Conservation (phyloP, 2,113 vertebrate genomes). For the Dasypus novemcinctus region DNA sequence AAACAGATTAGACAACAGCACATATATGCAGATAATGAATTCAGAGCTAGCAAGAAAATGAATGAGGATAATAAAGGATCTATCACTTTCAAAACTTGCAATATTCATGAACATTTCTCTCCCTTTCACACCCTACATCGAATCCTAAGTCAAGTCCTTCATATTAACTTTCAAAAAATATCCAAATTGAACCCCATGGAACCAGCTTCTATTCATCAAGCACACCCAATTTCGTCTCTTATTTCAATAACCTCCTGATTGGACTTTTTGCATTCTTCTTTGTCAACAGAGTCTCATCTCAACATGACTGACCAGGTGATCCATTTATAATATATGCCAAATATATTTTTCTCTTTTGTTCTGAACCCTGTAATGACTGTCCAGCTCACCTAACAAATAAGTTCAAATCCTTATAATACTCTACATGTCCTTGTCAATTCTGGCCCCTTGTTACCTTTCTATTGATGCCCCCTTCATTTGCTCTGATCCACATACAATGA, state of each 20-base stretch:
- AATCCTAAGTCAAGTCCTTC: background rate
- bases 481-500: background rate
- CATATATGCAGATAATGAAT: background rate
- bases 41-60: background rate
- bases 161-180: background rate
- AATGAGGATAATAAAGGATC: background rate
- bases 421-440: background rate
- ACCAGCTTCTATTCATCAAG: accelerated
- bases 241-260: background rate
- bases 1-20: background rate
- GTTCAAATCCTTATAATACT: background rate
- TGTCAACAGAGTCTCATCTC: background rate
- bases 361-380: background rate
- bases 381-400: background rate
- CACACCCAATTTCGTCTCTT: background rate
- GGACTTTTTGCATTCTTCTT: background rate
- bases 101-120: background rate
- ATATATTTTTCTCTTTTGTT: background rate
- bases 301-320: background rate
- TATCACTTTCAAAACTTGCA: background rate
- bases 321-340: background rate
- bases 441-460: background rate
- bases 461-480: accelerated
- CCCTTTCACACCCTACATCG: background rate
- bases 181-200: background rate